A percentile compares a stretch with the other conserved stretches of the same genome.
phyloP scores from a whole-genome alignment of 2,113 vertebrate genomes.

The Nanorana parkeri region DNA sequence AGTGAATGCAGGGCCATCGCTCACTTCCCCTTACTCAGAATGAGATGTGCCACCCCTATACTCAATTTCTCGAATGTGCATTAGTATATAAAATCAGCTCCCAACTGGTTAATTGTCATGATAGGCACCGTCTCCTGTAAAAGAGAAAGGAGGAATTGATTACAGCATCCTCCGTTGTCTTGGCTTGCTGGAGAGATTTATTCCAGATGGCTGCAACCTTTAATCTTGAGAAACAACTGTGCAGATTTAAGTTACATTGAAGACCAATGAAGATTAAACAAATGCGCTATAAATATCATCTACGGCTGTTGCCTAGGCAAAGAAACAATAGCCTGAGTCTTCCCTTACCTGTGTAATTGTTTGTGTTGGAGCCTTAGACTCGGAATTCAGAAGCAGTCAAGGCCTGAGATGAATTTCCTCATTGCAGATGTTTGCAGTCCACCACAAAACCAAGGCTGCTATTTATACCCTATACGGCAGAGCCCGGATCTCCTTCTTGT shows the following conservation, averaged over 20 bases:
- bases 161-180: slow-evolving; percentile 49
- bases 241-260: slow-evolving; percentile 35
- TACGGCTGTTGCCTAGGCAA: slow-evolving; percentile 7
- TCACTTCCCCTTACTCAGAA: not conserved
- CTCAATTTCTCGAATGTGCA: not conserved
- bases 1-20: too few species aligned
- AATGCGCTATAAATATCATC: slow-evolving; percentile 33
- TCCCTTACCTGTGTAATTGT: slow-evolving; percentile 3
- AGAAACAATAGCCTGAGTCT: not conserved
- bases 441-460: too few species aligned
- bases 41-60: not conserved
- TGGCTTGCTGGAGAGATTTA: slow-evolving; percentile 38
- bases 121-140: slow-evolving; percentile 1
- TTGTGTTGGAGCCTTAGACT: not conserved
- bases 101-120: slow-evolving; percentile 50
- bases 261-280: slow-evolving; percentile 49
- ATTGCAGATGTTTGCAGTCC: not conserved
- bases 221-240: slow-evolving; percentile 50
- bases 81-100: not conserved
- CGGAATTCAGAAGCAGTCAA: not conserved
- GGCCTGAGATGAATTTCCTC: not conserved
- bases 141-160: not conserved
- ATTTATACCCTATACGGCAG: too few species aligned
- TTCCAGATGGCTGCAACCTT: slow-evolving; percentile 54
- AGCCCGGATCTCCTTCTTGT: too few species aligned